Conservation (phyloP, 2,113 vertebrate genomes). For the Delphinus delphis region DNA sequence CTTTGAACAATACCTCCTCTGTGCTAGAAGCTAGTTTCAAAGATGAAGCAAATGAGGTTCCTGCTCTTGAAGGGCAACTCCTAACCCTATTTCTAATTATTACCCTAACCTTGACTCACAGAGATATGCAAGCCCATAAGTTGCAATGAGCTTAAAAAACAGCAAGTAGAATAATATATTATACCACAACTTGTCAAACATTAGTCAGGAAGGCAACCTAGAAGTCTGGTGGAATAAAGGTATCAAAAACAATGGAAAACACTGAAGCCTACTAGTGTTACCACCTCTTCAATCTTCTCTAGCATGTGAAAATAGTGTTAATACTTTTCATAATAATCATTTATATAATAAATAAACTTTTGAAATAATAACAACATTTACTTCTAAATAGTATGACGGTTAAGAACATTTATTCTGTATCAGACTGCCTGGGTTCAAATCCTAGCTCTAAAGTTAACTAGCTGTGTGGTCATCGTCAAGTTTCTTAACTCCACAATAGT, state of each 20-base stretch:
- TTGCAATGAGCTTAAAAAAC: background rate
- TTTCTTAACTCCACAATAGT: background rate
- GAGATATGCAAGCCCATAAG: background rate
- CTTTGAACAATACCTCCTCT: background rate
- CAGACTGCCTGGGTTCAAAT: slow-evolving; percentile 2
- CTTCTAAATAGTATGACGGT: background rate
- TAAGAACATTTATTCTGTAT: background rate
- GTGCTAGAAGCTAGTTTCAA: background rate
- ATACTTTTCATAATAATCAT: background rate
- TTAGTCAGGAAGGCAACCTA: background rate
- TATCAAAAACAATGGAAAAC: background rate
- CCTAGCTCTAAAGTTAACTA: background rate
- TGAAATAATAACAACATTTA: background rate
- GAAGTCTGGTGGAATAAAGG: background rate
- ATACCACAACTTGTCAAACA: background rate
- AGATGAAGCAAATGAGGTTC: background rate
- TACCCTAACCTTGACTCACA: background rate
- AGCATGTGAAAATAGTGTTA: background rate
- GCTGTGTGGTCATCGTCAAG: background rate
- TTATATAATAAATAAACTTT: background rate
- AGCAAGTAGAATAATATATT: background rate
- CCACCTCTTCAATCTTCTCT: background rate
- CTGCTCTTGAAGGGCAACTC: background rate
- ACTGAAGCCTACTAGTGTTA: background rate
- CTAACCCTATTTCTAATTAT: background rate